These are phyloP conservation scores for Drosophila algonquin DNA, from an alignment of 2,888 invertebrate genomes.

Conservation along the genomic window DNA sequence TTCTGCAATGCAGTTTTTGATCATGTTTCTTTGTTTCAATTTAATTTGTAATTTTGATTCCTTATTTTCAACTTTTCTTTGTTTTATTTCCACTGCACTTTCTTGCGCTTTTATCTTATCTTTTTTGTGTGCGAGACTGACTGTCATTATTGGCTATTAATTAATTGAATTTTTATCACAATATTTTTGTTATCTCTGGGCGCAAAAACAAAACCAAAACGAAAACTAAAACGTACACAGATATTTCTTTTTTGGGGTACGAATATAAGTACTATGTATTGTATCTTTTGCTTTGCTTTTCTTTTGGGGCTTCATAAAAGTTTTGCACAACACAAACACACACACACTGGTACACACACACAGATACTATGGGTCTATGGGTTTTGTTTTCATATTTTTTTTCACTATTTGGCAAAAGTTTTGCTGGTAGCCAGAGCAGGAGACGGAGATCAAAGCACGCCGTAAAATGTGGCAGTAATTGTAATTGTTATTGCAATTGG, in stretches of 20 bases:
- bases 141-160: slow-evolving; percentile 13
- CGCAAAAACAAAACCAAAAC: slow-evolving; percentile 17
- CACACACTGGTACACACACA: slow-evolving; percentile 18
- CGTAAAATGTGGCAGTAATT: slow-evolving; percentile 11
- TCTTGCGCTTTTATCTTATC: not conserved
- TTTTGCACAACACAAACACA: slow-evolving; percentile 32
- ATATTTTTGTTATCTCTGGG: slow-evolving; percentile 36
- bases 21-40: not conserved
- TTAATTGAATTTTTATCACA: slow-evolving; percentile 41
- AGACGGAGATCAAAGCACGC: slow-evolving; percentile 4
- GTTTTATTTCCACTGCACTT: not conserved
- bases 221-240: not conserved
- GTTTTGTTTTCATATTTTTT: slow-evolving; percentile 21
- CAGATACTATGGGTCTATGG: slow-evolving; percentile 5
- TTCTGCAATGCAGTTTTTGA: not conserved
- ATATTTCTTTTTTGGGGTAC: slow-evolving; percentile 4
- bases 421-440: not conserved
- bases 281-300: slow-evolving; percentile 7
- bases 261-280: slow-evolving; percentile 1
- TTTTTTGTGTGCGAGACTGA: not conserved
- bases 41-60: not conserved
- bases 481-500: slow-evolving; percentile 7
- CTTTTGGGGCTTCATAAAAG: slow-evolving; percentile 30
- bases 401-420: slow-evolving; percentile 6
- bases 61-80: not conserved